These are phyloP conservation scores for Diplazon laetatorius DNA, from an alignment of 2,888 invertebrate genomes.

Conservation along the genomic window DNA sequence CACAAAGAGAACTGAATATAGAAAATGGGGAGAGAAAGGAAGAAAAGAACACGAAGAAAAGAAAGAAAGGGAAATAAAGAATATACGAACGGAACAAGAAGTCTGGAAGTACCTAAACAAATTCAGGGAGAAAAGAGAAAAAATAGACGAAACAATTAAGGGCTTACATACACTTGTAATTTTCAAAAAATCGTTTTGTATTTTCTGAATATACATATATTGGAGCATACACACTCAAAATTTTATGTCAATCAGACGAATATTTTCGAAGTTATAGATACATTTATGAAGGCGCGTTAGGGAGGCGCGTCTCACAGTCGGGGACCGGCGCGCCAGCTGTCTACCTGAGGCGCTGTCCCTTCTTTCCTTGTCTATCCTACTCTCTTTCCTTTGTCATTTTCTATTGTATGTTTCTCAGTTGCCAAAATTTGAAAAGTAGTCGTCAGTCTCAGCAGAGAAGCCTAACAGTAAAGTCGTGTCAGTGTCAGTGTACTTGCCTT, in stretches of 20 bases:
- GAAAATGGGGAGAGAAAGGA: no score
- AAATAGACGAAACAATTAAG: not conserved
- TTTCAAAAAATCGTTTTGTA: constrained; percentile 10
- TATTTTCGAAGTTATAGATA: constrained; percentile 36
- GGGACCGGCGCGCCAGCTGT: constrained; percentile 18
- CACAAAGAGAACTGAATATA: no score
- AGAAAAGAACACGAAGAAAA: no score
- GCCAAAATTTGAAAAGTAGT: constrained; percentile 39
- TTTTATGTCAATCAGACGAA: constrained; percentile 47
- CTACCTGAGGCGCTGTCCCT: constrained; percentile 16
- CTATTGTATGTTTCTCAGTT: constrained; percentile 10
- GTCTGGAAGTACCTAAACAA: no score
- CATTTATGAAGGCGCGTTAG: constrained; percentile 12
- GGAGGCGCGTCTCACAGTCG: not conserved
- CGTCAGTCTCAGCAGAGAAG: constrained; percentile 45
- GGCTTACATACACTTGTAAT: constrained; percentile 5
- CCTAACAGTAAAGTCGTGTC: constrained; percentile 44
- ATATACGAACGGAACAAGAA: no score
- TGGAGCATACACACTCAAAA: constrained; percentile 38
- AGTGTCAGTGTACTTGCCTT: constrained; percentile 26
- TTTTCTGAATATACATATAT: constrained; percentile 18
- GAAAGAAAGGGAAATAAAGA: no score
- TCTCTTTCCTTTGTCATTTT: constrained; percentile 11
- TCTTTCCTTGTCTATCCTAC: constrained; percentile 6
- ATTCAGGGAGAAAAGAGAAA: no score